These are phyloP conservation scores for Gracilinanus agilis DNA, from an alignment of 2,113 vertebrate genomes.

Conservation along the genomic window DNA sequence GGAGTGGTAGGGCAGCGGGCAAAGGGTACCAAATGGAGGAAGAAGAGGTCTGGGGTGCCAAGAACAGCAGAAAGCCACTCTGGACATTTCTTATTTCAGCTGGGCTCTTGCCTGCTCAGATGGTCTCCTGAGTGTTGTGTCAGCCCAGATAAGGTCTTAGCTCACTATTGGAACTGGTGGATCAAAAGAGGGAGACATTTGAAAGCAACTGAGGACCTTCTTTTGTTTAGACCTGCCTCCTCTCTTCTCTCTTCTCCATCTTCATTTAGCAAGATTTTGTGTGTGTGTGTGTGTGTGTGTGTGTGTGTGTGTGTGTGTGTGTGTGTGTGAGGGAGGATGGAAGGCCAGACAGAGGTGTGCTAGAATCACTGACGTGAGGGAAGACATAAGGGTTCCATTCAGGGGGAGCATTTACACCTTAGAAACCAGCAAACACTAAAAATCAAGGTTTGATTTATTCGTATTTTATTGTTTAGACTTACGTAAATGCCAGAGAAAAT, in stretches of 20 bases:
- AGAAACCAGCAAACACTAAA: no score
- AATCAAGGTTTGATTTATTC: not conserved
- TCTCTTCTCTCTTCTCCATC: not conserved
- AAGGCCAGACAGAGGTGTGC: not conserved
- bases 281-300: no score
- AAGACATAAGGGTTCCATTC: not conserved
- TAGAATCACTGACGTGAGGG: not conserved
- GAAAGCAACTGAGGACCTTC: not conserved
- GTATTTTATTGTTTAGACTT: not conserved
- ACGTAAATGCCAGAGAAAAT: not conserved
- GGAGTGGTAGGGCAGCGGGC: no score
- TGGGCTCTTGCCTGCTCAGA: not conserved
- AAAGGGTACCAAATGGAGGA: not conserved
- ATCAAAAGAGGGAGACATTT: not conserved
- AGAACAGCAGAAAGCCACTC: not conserved
- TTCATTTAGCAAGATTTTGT: not conserved
- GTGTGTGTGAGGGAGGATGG: no score
- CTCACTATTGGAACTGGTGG: not conserved
- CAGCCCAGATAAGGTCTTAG: not conserved
- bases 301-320: no score
- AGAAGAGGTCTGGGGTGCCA: not conserved
- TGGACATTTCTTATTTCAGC: not conserved
- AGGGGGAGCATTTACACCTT: no score
- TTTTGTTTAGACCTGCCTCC: not conserved
- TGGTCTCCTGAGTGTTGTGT: not conserved